These are phyloP conservation scores for Microplitis mediator DNA, from an alignment of 1,140 invertebrate species.

Conservation along the genomic window DNA sequence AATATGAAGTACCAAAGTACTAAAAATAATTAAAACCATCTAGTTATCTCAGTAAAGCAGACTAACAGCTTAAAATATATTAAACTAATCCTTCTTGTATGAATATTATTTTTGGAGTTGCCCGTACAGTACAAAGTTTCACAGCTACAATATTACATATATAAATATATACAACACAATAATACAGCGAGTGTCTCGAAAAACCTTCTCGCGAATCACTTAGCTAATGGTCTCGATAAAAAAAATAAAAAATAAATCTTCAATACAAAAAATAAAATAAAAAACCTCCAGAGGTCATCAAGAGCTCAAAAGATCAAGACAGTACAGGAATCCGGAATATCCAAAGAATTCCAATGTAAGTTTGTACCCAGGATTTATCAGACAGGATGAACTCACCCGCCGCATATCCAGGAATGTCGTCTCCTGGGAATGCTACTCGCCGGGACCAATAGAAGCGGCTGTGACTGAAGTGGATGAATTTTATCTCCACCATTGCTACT, in stretches of 20 bases:
- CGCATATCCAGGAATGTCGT: slow-evolving; percentile 60
- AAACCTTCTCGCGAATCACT: no score
- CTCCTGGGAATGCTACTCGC: slow-evolving; percentile 56
- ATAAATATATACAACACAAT: no score
- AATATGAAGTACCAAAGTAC: background rate
- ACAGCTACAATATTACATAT: background rate
- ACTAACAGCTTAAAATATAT: slow-evolving; percentile 11
- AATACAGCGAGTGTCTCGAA: no score
- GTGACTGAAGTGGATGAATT: slow-evolving; percentile 40
- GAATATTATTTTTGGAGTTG: slow-evolving; percentile 4
- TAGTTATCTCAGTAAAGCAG: background rate
- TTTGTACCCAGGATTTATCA: background rate
- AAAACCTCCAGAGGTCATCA: no score
- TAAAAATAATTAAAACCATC: background rate
- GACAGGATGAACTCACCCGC: slow-evolving; percentile 52
- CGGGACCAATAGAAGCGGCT: slow-evolving; percentile 53
- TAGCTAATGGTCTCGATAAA: no score
- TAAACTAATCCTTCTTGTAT: slow-evolving; percentile 2
- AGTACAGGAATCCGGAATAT: no score
- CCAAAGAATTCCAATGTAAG: background rate
- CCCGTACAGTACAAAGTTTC: background rate
- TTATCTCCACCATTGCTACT: slow-evolving; percentile 3
- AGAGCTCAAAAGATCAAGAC: no score
- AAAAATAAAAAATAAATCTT: no score
- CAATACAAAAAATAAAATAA: no score